Evolutionary conservation across 2,113 vertebrate species (phyloP).

Genomic region (Montifringilla adamsi): DNA sequence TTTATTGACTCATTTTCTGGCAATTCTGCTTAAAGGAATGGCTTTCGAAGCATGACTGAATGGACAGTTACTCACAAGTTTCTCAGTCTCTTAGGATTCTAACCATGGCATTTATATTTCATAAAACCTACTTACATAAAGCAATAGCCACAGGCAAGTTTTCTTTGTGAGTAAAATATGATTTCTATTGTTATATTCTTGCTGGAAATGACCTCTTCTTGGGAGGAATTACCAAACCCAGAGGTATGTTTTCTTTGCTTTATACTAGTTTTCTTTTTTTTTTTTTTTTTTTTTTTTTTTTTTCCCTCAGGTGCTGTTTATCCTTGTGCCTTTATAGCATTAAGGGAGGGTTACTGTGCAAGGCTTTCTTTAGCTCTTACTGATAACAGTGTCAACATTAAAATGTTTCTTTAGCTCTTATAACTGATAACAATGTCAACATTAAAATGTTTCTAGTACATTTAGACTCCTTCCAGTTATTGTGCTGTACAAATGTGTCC

Average conservation of each 20-base stretch:
- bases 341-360: neutral
- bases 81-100: neutral
- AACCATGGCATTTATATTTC: slow-evolving; percentile 13
- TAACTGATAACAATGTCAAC: neutral
- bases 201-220: neutral
- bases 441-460: neutral
- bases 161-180: slow-evolving; percentile 2
- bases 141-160: neutral
- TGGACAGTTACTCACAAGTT: neutral
- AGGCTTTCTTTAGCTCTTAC: neutral
- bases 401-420: neutral
- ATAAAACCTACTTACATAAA: slow-evolving; percentile 9
- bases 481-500: neutral
- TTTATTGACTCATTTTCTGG: slow-evolving; percentile 30
- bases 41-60: slow-evolving; percentile 7
- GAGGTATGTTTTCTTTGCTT: neutral
- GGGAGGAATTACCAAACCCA: neutral
- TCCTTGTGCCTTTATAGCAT: neutral
- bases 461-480: neutral
- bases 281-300: neutral
- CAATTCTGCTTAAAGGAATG: slow-evolving; percentile 10
- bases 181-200: neutral
- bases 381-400: neutral
- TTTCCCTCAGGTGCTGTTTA: neutral
- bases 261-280: neutral